These are phyloP conservation scores for Vidua chalybeata DNA, from an alignment of 2,113 vertebrate species.

Conservation along the genomic window DNA sequence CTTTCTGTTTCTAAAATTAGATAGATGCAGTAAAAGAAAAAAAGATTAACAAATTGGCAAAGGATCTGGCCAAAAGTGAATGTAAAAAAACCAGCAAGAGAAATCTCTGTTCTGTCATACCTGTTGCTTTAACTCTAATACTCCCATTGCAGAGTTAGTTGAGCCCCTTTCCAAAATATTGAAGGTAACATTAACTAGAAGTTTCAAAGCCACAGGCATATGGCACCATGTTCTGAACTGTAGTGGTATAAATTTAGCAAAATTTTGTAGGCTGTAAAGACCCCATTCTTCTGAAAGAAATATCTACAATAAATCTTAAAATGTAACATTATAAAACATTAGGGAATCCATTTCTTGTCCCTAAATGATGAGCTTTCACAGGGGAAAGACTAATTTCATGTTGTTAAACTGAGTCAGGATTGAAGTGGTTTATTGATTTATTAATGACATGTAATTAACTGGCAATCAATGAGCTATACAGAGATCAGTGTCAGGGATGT, in stretches of 20 bases:
- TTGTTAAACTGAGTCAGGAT: not conserved
- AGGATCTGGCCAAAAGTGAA: not conserved
- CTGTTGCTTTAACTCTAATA: not conserved
- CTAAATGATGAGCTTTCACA: not conserved
- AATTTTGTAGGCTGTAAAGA: not conserved
- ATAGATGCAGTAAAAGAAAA: not conserved
- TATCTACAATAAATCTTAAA: not conserved
- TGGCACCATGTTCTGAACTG: not conserved
- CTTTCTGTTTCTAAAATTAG: slow-evolving; percentile 5
- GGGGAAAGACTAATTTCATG: not conserved
- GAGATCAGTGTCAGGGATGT: not conserved
- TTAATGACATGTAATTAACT: not conserved
- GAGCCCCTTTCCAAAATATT: not conserved
- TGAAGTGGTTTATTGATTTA: not conserved
- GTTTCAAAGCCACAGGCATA: not conserved
- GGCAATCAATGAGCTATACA: not conserved
- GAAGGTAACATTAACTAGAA: not conserved
- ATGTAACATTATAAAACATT: not conserved
- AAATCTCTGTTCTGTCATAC: not conserved
- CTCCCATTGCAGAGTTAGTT: not conserved
- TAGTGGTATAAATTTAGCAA: not conserved
- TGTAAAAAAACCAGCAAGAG: not conserved
- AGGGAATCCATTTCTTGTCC: not conserved
- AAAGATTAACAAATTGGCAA: not conserved
- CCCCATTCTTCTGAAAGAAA: not conserved